phyloP scores from a whole-genome alignment of 2,888 invertebrate genomes.

The Drosophila conformis region DNA sequence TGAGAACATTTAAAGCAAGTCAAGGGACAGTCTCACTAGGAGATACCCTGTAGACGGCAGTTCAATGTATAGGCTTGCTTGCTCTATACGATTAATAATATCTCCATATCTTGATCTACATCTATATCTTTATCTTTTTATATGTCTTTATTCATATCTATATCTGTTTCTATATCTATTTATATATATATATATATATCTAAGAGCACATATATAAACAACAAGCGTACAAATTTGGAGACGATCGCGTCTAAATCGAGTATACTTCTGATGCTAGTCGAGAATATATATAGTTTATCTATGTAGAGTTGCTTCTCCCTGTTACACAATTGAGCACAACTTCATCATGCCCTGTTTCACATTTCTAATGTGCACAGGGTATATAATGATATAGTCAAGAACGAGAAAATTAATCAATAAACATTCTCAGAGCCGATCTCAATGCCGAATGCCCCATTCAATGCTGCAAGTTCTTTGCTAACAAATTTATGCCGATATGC shows the following conservation, averaged over 20 bases:
- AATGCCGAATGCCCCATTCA: background rate
- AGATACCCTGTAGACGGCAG: background rate
- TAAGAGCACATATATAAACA: background rate
- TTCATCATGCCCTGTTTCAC: background rate
- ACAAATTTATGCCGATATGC: conserved; percentile 25
- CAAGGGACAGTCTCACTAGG: background rate
- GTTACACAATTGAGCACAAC: background rate
- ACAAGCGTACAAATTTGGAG: background rate
- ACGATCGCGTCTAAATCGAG: background rate
- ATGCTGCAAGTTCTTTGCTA: conserved; percentile 23
- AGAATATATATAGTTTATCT: background rate
- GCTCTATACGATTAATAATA: too few relatives aligned
- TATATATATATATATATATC: background rate
- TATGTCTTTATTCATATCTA: background rate
- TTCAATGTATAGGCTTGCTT: background rate
- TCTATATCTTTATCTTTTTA: background rate
- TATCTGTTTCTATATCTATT: accelerated
- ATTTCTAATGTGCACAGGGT: background rate
- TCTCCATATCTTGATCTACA: background rate
- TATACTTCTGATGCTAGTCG: background rate
- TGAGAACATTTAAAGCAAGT: background rate
- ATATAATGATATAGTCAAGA: background rate
- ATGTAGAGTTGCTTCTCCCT: background rate
- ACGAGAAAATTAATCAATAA: background rate
- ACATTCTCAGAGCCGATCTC: background rate